Evolutionary conservation across 2,797 vertebrate species (phyloP).

Genomic region (Halcyon badia): DNA sequence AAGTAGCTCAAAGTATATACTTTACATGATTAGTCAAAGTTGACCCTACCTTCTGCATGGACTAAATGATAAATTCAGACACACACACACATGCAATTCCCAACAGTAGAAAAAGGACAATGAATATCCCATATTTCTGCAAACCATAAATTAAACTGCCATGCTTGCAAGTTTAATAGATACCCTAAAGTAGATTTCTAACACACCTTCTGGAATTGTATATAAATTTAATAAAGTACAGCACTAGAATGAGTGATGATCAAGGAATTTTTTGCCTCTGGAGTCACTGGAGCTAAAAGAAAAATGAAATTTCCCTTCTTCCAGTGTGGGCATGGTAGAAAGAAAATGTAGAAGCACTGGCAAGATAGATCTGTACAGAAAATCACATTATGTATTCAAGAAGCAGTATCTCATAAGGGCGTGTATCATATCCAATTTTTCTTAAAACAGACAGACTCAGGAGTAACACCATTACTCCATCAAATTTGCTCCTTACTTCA

Average conservation of each 20-base stretch:
- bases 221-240: conserved; percentile 55
- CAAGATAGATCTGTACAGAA: conserved; percentile 27
- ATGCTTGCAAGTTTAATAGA: conserved; percentile 67
- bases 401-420: conserved; percentile 34
- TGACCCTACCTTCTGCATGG: conserved; percentile 3
- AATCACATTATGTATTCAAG: conserved; percentile 1
- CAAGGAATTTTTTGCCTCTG: conserved; percentile 70
- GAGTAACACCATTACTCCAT: neutral
- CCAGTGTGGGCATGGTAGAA: neutral
- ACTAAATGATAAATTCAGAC: conserved; percentile 65
- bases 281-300: conserved; percentile 47
- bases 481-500: neutral
- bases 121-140: conserved; percentile 74
- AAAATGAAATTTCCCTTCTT: neutral
- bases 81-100: neutral
- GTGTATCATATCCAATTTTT: neutral
- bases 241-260: conserved; percentile 46
- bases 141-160: conserved; percentile 75
- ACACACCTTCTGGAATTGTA: conserved; percentile 67
- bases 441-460: neutral
- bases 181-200: conserved; percentile 74
- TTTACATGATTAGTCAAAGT: neutral
- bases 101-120: conserved; percentile 66
- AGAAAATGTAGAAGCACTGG: conserved; percentile 48
- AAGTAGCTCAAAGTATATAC: neutral